Evolutionary conservation across 2,888 invertebrate genomes (phyloP).

Genomic region (Sminthurides aquaticus): DNA sequence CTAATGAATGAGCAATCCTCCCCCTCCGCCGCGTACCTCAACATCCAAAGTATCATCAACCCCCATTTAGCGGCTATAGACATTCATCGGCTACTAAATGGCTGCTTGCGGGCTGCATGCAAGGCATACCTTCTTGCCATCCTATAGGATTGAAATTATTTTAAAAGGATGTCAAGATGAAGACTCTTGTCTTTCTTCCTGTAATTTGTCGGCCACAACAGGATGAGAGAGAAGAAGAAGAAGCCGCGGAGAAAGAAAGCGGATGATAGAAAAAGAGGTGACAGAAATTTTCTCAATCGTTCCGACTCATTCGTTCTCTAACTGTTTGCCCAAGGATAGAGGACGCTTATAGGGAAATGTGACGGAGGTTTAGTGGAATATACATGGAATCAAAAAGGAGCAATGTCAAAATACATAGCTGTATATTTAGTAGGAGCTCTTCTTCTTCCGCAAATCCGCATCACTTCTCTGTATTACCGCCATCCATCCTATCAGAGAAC

Average conservation of each 20-base stretch:
- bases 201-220: background rate
- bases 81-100: no score
- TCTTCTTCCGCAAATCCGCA: no score
- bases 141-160: background rate
- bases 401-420: no score
- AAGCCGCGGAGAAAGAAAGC: slow-evolving; percentile 11
- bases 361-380: no score
- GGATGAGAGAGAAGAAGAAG: slow-evolving; percentile 5
- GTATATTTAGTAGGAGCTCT: no score
- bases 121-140: background rate
- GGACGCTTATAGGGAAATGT: background rate
- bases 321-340: slow-evolving; percentile 22
- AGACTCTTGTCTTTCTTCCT: background rate
- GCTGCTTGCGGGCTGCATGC: background rate
- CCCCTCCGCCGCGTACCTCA: no score
- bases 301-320: slow-evolving; percentile 29
- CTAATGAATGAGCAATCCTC: background rate
- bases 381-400: no score
- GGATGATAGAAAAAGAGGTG: background rate
- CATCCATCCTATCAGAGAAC: background rate
- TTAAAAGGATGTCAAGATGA: background rate
- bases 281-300: slow-evolving; percentile 15
- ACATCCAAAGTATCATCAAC: no score
- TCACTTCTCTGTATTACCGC: no score
- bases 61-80: no score